These are phyloP conservation scores for Fregata magnificens DNA, from an alignment of 2,113 vertebrate species.

Conservation along the genomic window DNA sequence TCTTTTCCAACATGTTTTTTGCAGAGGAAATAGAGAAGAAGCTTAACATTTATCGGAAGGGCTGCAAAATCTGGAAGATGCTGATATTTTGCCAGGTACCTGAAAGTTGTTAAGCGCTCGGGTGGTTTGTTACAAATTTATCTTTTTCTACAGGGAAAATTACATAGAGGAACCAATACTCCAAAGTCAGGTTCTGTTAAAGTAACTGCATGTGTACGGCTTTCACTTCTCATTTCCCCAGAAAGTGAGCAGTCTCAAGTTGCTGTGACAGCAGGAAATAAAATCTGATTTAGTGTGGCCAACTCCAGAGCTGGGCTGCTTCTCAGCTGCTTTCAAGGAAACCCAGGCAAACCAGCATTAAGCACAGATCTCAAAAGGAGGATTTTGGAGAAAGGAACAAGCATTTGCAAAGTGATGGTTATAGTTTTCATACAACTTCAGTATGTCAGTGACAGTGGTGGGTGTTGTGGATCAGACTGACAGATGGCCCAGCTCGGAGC, in stretches of 20 bases:
- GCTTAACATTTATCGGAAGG: constrained; percentile 90
- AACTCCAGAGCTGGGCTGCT: not conserved
- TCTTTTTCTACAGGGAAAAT: not conserved
- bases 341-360: not conserved
- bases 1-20: not conserved
- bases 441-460: not conserved
- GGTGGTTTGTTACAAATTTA: not conserved
- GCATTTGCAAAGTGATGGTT: not conserved
- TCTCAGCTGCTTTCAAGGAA: not conserved
- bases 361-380: not conserved
- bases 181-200: not conserved
- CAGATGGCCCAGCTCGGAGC: not conserved
- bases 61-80: constrained; percentile 97
- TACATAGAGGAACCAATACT: not conserved
- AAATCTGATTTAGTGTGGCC: not conserved
- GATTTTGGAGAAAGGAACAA: not conserved
- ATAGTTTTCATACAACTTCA: not conserved
- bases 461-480: not conserved
- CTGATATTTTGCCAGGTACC: constrained; percentile 96
- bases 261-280: constrained; percentile 10
- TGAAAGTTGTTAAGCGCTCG: not conserved
- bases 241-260: not conserved
- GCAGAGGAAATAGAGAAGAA: constrained; percentile 98
- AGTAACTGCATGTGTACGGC: not conserved
- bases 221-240: not conserved